phyloP scores from a whole-genome alignment of 2,113 vertebrate genomes.

The Brachirus orientalis region DNA sequence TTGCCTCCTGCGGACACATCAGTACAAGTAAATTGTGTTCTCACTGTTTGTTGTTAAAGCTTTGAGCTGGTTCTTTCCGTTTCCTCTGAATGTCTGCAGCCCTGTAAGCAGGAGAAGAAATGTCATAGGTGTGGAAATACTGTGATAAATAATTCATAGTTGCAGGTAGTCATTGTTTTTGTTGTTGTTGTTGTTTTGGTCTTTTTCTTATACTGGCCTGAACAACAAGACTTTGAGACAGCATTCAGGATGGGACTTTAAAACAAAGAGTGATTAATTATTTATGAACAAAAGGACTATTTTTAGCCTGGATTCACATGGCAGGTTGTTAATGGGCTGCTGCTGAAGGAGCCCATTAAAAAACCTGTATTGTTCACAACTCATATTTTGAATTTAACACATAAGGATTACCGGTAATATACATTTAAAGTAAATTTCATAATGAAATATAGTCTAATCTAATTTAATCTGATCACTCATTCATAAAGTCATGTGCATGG shows the following conservation, averaged over 20 bases:
- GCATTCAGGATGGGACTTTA: not conserved
- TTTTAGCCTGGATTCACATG: too few species aligned
- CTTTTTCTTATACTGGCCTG: not conserved
- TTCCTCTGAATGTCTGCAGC: slow-evolving; percentile 38
- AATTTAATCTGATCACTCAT: not conserved
- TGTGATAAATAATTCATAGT: not conserved
- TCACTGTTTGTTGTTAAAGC: slow-evolving; percentile 18
- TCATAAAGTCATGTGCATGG: not conserved
- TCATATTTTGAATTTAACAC: not conserved
- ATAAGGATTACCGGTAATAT: too few species aligned
- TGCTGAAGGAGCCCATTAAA: too few species aligned
- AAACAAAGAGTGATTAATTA: too few species aligned
- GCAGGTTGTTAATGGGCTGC: too few species aligned
- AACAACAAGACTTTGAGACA: too few species aligned
- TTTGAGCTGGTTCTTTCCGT: slow-evolving; percentile 3
- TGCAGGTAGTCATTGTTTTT: not conserved
- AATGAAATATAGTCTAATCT: not conserved
- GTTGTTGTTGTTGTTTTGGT: not conserved
- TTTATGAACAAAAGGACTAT: not conserved
- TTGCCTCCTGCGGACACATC: slow-evolving; percentile 60
- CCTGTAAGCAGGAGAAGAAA: slow-evolving; percentile 31
- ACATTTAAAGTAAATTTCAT: too few species aligned
- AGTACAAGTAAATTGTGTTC: slow-evolving; percentile 69
- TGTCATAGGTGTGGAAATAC: not conserved
- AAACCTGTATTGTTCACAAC: too few species aligned